Conservation (phyloP, 2,888 invertebrate genomes). For the Abrostola triplasia region DNA sequence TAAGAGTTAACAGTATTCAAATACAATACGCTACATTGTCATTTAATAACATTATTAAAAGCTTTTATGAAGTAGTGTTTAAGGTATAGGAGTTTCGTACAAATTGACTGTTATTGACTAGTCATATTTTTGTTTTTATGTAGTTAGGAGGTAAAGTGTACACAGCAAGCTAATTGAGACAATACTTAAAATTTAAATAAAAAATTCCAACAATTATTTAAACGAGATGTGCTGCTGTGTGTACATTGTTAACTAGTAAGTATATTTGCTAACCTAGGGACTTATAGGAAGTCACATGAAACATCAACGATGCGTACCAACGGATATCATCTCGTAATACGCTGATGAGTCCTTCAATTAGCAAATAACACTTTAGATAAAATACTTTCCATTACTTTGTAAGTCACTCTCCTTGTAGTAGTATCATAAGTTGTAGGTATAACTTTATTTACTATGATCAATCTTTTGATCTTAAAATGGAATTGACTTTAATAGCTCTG, state of each 20-base stretch:
- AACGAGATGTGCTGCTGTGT: constrained; percentile 7
- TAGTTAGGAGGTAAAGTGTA: constrained; percentile 29
- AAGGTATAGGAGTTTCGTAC: constrained; percentile 32
- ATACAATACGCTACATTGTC: constrained; percentile 40
- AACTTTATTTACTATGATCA: constrained; percentile 31
- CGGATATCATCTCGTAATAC: too few relatives aligned
- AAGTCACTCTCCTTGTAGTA: constrained; percentile 13
- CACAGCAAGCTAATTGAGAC: constrained; percentile 3
- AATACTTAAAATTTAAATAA: constrained; percentile 5
- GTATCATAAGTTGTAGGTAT: constrained; percentile 5
- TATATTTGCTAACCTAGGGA: constrained; percentile 7
- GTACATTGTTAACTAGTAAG: constrained; percentile 1
- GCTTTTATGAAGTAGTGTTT: constrained; percentile 32
- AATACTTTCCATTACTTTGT: background rate
- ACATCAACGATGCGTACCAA: too few relatives aligned
- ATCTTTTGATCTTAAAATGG: constrained; percentile 44
- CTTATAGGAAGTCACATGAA: background rate
- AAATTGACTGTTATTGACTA: constrained; percentile 46
- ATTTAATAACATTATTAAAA: constrained; percentile 27
- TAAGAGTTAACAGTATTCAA: constrained; percentile 47
- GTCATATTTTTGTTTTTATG: constrained; percentile 33
- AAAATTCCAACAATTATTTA: background rate
- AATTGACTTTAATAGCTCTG: constrained; percentile 49
- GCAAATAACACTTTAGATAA: background rate
- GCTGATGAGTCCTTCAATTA: background rate